Percentiles rank a stretch among this genome's conserved stretches.
Evolutionary conservation across 2,888 invertebrate genomes (phyloP).

Genomic region (Ganaspis brasiliensis): DNA sequence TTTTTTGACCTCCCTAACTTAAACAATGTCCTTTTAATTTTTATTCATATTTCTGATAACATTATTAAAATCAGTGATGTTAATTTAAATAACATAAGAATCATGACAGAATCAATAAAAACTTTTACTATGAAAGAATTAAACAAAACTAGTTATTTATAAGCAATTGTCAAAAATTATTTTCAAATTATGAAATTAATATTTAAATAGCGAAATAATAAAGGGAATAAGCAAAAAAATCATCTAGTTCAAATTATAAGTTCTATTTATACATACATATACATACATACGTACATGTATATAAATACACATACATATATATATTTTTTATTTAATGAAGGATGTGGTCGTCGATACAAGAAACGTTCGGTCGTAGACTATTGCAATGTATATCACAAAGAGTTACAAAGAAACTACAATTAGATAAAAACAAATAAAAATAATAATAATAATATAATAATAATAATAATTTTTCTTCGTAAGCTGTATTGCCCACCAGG

Average conservation of each 20-base stretch:
- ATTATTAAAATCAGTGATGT: too few species aligned
- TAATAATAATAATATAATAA: conserved; percentile 67
- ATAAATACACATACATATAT: conserved; percentile 59
- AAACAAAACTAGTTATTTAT: too few species aligned
- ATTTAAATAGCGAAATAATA: neutral
- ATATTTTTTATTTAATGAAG: conserved; percentile 71
- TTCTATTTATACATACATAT: conserved; percentile 17
- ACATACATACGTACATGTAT: neutral
- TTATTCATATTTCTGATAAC: too few species aligned
- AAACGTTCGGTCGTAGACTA: conserved; percentile 78
- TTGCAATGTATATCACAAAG: conserved; percentile 81
- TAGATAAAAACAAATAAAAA: conserved; percentile 79
- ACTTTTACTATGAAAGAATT: too few species aligned
- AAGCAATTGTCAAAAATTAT: too few species aligned
- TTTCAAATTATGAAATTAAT: too few species aligned
- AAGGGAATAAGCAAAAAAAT: neutral
- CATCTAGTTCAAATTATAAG: neutral
- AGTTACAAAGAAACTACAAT: conserved; percentile 80
- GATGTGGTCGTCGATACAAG: conserved; percentile 77
- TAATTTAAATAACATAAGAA: too few species aligned
- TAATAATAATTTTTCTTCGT: conserved; percentile 68
- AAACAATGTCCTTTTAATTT: too few species aligned
- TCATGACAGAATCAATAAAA: too few species aligned
- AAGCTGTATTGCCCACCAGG: conserved; percentile 74
- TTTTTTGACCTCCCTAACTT: too few species aligned